Conservation (phyloP, 2,113 vertebrate genomes). For the Myrmecobius fasciatus region DNA sequence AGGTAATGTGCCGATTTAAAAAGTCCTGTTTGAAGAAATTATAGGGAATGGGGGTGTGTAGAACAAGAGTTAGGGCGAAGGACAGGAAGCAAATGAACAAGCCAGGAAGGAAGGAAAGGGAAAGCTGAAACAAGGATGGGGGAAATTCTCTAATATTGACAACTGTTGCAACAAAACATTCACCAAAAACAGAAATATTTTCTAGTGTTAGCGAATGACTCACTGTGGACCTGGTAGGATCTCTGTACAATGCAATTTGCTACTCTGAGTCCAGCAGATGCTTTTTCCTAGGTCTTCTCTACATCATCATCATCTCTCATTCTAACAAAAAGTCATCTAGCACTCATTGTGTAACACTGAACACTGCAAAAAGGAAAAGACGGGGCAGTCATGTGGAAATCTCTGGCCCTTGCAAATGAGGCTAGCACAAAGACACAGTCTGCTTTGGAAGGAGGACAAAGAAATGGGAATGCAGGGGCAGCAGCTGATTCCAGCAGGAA, state of each 20-base stretch:
- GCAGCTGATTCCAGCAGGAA: constrained; percentile 1
- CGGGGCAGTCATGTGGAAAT: not conserved
- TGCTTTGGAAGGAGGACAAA: not conserved
- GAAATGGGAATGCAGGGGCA: not conserved
- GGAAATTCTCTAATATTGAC: not conserved
- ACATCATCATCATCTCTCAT: constrained; percentile 2
- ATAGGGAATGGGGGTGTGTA: not conserved
- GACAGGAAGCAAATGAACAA: not conserved
- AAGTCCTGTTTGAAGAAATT: not conserved
- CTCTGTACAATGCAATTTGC: not conserved
- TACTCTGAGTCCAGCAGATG: not conserved
- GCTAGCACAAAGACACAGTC: not conserved
- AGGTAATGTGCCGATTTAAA: not conserved
- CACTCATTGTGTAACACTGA: not conserved
- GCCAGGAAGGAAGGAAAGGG: not conserved
- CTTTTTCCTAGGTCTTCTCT: not conserved
- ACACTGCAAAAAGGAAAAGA: not conserved
- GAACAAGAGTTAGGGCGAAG: not conserved
- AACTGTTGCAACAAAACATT: not conserved
- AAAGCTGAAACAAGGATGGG: not conserved
- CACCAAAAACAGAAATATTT: not conserved
- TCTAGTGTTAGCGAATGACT: not conserved
- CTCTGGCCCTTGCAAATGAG: not conserved
- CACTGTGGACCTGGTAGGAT: not conserved
- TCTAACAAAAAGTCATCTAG: constrained; percentile 5